A percentile compares a stretch with the other conserved stretches of the same genome.
Conservation (phyloP, 2,797 vertebrate species). For the Oophaga sylvatica region DNA sequence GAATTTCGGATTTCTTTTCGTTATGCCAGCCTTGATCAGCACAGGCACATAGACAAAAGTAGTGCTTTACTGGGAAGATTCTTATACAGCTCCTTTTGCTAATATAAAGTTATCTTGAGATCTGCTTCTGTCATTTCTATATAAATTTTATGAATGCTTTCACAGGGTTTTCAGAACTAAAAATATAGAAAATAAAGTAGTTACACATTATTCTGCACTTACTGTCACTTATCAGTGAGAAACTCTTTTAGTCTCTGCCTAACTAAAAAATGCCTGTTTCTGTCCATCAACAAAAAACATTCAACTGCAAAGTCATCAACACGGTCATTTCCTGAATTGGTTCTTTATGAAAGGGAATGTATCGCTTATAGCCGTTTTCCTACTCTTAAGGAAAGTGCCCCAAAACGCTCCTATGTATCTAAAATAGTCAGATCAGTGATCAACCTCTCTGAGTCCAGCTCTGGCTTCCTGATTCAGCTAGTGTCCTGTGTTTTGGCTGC, state of each 20-base stretch:
- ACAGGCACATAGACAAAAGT: no score
- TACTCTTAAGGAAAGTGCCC: not conserved
- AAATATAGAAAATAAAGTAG: not conserved
- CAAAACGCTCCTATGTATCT: no score
- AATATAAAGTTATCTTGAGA: not conserved
- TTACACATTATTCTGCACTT: no score
- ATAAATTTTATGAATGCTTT: not conserved
- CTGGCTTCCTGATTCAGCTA: no score
- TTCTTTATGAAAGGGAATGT: not conserved
- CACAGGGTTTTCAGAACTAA: not conserved
- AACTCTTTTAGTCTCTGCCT: not conserved
- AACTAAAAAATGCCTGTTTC: not conserved
- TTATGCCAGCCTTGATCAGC: no score
- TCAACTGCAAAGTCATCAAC: not conserved
- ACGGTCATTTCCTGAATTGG: not conserved
- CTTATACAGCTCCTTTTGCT: not conserved
- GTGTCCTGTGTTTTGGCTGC: no score
- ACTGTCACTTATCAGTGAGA: no score
- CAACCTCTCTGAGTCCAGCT: no score
- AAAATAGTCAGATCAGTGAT: no score
- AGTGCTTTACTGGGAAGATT: not conserved
- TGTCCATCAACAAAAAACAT: not conserved
- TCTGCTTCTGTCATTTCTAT: not conserved
- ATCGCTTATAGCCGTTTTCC: not conserved
- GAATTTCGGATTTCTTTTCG: not conserved